Evolutionary conservation across 2,797 vertebrate genomes (phyloP), one percentile per base, ranked within the genome.

Genomic region (Gymnocypris eckloni): DNA sequence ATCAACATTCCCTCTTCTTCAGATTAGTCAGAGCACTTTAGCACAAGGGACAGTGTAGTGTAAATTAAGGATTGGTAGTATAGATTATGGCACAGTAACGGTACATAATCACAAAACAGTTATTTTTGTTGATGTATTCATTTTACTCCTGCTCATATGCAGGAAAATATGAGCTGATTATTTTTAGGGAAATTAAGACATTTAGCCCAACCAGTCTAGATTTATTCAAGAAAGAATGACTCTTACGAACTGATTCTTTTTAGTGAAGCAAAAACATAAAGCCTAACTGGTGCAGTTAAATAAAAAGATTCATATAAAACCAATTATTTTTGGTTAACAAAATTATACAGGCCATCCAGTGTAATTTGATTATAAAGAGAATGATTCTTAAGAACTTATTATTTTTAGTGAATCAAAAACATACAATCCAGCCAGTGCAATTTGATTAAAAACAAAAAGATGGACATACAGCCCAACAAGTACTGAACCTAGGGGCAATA

Each of bases 1-100:
- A 77, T 54, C 72, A 77, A 54, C 45, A 69, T 2, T 52, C 22
- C 15, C 59, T 77, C 72, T 20, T 81, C 54, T 75, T 48, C 5
- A 13, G 70, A 61, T 64, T 73, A 72, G 25, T 48, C 54, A 10
- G 25, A 22, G 50, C 25, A 45, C 81, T 61, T 66, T 12, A 75
- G 59, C 22, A 12, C 15, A 52, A 52, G 9, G 71, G 43, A 48
- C 15, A 39, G 41, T 48, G 16, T 8, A 71, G 12, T 7, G 28
- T 9, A 59, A 75, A 76, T 76, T 73, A 39, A 18, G 39, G 25
- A 73, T 37, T 16, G 59, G 12, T 28, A 28, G 28, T 22, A 50
- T 37, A 28, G 33, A 4, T 64, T 37, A 48, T 6, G 10, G 61
- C 41, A 66, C 33, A 18, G 12, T 41, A 43, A 43, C 6, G 0